A percentile compares a stretch with the other conserved stretches of the same genome.
Conservation (phyloP, 1,140 invertebrate species). For the Teleopsis dalmanni region DNA sequence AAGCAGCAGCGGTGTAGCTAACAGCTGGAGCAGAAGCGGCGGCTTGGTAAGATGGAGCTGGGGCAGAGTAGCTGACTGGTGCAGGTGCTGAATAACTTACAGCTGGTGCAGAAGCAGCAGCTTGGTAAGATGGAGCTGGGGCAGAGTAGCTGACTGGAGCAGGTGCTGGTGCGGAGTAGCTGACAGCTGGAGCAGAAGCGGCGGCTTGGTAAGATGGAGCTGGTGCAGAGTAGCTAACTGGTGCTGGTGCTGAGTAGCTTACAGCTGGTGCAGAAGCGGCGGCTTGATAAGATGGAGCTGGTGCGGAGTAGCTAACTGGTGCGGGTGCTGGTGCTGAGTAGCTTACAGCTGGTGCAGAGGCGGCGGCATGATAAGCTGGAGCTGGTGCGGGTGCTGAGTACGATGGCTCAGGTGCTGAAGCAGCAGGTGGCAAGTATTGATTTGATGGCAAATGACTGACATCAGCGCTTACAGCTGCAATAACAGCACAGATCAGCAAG, state of each 20-base stretch:
- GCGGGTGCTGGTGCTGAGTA: constrained; percentile 18
- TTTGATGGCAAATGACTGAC: constrained; percentile 21
- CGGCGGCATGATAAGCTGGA: constrained; percentile 16
- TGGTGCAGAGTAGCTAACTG: constrained; percentile 20
- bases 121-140: constrained; percentile 8
- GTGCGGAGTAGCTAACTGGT: neutral
- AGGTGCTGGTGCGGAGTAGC: constrained; percentile 13
- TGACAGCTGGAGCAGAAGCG: neutral
- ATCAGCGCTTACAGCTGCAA: constrained; percentile 32
- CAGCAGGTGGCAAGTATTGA: constrained; percentile 17
- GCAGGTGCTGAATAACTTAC: constrained; percentile 13
- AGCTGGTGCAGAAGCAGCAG: constrained; percentile 15
- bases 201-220: constrained; percentile 1
- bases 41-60: constrained; percentile 12
- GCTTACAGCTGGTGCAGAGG: constrained; percentile 13
- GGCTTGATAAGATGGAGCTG: constrained; percentile 5
- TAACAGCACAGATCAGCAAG: constrained; percentile 33
- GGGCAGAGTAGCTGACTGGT: constrained; percentile 17
- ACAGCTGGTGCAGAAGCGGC: constrained; percentile 17
- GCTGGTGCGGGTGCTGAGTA: constrained; percentile 13
- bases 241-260: constrained; percentile 12
- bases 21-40: constrained; percentile 6
- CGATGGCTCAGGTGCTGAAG: neutral
- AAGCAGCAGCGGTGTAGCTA: constrained; percentile 26
- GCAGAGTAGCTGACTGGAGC: neutral